phyloP scores from a whole-genome alignment of 1,140 invertebrate genomes.

The Amyelois transitella region DNA sequence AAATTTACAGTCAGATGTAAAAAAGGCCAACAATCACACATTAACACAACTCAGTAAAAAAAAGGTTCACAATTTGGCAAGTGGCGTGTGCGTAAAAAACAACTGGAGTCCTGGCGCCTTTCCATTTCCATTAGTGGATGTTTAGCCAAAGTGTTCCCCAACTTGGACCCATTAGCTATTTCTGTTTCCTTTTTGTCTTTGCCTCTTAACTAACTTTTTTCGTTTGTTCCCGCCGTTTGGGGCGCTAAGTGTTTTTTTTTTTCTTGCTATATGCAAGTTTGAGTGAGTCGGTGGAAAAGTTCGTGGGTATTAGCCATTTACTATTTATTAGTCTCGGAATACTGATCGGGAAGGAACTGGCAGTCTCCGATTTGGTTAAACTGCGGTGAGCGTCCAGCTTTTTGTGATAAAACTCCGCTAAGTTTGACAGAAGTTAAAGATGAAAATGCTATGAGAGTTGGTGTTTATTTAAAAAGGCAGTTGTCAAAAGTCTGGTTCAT shows the following conservation, averaged over 20 bases:
- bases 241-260: conserved; percentile 43
- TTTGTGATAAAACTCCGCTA: too few species aligned
- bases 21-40: conserved; percentile 12
- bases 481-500: too few species aligned
- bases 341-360: too few species aligned
- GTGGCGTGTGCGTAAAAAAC: conserved; percentile 54
- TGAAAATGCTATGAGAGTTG: too few species aligned
- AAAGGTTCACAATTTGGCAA: conserved; percentile 44
- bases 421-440: too few species aligned
- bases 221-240: conserved; percentile 32
- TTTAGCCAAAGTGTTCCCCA: conserved; percentile 70
- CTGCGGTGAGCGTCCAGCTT: too few species aligned
- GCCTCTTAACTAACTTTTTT: conserved; percentile 55
- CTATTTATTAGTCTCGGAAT: too few species aligned
- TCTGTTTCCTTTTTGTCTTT: conserved; percentile 58
- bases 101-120: conserved; percentile 53
- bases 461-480: too few species aligned
- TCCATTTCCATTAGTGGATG: conserved; percentile 71
- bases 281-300: not conserved
- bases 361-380: too few species aligned
- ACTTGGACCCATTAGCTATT: conserved; percentile 57
- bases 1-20: not conserved
- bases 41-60: conserved; percentile 13
- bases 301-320: too few species aligned
- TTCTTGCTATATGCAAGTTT: conserved; percentile 23